These are phyloP conservation scores for Idris sp. DNA, from an alignment of 1,140 invertebrate species.

Conservation along the genomic window DNA sequence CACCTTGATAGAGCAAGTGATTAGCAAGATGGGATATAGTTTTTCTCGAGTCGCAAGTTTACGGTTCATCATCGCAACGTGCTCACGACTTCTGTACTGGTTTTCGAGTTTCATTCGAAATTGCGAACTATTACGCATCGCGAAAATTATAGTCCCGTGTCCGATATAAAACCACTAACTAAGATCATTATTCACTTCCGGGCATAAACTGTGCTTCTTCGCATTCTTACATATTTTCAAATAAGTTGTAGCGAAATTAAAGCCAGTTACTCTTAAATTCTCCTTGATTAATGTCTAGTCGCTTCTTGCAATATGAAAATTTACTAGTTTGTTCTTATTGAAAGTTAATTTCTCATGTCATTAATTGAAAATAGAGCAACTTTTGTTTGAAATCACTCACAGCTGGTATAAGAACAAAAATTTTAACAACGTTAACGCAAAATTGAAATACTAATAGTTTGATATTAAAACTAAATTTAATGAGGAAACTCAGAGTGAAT, in stretches of 20 bases:
- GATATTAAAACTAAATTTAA: too few species aligned
- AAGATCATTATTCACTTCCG: slow-evolving; percentile 57
- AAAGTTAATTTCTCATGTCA: too few species aligned
- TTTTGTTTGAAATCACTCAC: too few species aligned
- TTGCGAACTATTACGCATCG: slow-evolving; percentile 45
- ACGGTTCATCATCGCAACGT: slow-evolving; percentile 26
- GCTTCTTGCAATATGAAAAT: slow-evolving; percentile 3
- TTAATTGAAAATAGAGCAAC: too few species aligned
- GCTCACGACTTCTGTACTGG: slow-evolving; percentile 10
- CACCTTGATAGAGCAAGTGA: slow-evolving; percentile 53
- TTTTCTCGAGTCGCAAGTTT: slow-evolving; percentile 21
- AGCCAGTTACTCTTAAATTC: slow-evolving; percentile 20
- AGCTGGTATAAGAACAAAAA: too few species aligned
- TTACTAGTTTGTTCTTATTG: slow-evolving; percentile 1
- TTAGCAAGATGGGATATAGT: slow-evolving; percentile 29
- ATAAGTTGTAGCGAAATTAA: slow-evolving; percentile 44
- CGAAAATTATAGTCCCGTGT: slow-evolving; percentile 37
- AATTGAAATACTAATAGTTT: too few species aligned
- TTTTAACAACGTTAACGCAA: too few species aligned
- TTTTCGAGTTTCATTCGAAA: slow-evolving; percentile 47
- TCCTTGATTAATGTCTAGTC: slow-evolving; percentile 10
- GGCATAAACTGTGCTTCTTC: slow-evolving; percentile 38
- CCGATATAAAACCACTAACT: slow-evolving; percentile 54
- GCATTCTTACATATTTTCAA: slow-evolving; percentile 41
- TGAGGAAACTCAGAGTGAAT: too few species aligned